Conservation (phyloP, 2,113 vertebrate species). For the Psittacus erithacus region DNA sequence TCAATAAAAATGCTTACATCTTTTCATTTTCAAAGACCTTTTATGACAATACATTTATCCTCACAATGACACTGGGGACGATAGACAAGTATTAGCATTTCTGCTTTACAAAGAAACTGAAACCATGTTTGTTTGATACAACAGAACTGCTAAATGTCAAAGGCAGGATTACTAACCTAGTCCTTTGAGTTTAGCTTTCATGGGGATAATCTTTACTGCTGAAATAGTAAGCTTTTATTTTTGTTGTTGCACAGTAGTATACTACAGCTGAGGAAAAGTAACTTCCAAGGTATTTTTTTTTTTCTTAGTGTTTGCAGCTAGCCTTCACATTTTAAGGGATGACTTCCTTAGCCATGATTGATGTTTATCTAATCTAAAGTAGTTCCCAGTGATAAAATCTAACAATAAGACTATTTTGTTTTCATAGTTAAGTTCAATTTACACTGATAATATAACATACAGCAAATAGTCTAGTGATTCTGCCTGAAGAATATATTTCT, state of each 20-base stretch:
- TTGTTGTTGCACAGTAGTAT: background rate
- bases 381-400: background rate
- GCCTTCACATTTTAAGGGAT: background rate
- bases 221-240: constrained; percentile 9
- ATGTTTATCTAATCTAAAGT: background rate
- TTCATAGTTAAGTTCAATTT: background rate
- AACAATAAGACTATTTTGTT: background rate
- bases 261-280: background rate
- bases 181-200: background rate
- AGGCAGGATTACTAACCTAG: background rate
- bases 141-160: constrained; percentile 15
- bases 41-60: constrained; percentile 12
- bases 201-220: background rate
- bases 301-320: background rate
- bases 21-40: constrained; percentile 27
- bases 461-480: background rate
- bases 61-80: background rate
- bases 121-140: background rate
- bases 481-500: background rate
- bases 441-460: background rate
- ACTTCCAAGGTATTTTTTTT: background rate
- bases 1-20: constrained; percentile 4
- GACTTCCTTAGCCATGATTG: background rate
- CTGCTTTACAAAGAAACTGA: background rate
- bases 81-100: background rate